Conservation (phyloP, 1,140 invertebrate genomes). For the Cyclina sinensis region DNA sequence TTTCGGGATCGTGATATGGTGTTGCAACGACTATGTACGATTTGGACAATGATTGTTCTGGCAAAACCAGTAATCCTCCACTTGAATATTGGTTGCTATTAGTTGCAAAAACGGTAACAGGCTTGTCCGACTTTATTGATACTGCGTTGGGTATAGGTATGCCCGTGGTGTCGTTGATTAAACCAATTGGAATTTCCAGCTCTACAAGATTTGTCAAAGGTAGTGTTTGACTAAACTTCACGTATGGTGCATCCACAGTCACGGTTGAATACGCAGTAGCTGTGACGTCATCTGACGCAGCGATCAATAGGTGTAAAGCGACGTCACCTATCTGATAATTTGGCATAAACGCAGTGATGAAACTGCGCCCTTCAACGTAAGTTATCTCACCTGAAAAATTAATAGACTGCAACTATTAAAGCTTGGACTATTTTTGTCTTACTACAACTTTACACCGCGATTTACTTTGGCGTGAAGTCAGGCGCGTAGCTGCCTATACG, state of each 20-base stretch:
- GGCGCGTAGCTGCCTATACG: too few relatives aligned
- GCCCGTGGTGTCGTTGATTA: not conserved
- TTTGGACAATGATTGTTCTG: not conserved
- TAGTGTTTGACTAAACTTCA: not conserved
- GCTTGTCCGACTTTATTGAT: not conserved
- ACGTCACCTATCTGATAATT: not conserved
- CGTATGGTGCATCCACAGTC: not conserved
- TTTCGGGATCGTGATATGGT: not conserved
- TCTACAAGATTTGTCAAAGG: not conserved
- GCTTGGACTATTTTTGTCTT: too few relatives aligned
- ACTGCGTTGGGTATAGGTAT: not conserved
- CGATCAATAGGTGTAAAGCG: not conserved
- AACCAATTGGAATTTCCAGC: not conserved
- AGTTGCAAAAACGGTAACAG: not conserved
- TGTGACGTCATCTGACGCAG: not conserved
- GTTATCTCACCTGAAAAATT: not conserved
- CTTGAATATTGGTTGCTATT: not conserved
- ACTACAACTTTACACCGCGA: too few relatives aligned
- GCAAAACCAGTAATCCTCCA: not conserved
- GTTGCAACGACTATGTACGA: not conserved
- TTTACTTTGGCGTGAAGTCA: too few relatives aligned
- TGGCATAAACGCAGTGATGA: not conserved
- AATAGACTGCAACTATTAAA: too few relatives aligned
- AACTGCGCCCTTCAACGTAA: not conserved
- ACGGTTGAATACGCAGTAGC: constrained; percentile 6